Evolutionary conservation across 2,797 vertebrate species (phyloP).

Genomic region (Brachymystax lenok): DNA sequence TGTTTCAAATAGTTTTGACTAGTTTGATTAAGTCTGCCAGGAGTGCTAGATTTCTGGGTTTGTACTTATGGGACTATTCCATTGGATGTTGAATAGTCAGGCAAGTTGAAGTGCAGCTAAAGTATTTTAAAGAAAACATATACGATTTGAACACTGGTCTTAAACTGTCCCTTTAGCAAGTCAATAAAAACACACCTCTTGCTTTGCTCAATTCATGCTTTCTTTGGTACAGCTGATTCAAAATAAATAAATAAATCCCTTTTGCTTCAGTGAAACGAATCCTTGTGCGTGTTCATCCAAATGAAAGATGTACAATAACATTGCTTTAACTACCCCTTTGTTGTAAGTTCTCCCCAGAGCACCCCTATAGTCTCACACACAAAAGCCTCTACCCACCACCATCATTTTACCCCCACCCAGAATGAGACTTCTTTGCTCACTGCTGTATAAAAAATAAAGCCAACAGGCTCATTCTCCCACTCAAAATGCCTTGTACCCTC

Average conservation of each 20-base stretch:
- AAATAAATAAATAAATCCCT: neutral
- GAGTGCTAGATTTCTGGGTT: neutral
- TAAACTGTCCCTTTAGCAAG: neutral
- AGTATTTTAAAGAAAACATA: neutral
- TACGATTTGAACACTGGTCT: neutral
- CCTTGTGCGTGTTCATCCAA: neutral
- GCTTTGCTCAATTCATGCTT: neutral
- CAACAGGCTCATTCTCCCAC: neutral
- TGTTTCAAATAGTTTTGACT: neutral
- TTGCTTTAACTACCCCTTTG: neutral
- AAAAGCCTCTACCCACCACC: neutral
- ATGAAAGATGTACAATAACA: neutral
- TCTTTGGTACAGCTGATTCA: neutral
- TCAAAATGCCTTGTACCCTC: neutral
- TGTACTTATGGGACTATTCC: neutral
- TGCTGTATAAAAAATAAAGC: too few species aligned
- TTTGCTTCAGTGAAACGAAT: neutral
- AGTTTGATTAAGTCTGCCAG: neutral
- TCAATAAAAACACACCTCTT: too few species aligned
- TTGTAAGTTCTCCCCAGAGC: neutral
- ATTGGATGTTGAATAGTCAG: neutral
- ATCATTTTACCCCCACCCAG: neutral
- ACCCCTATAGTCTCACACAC: neutral
- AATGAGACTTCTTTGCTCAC: neutral
- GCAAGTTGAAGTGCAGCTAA: neutral